A percentile compares a stretch with the other conserved stretches of the same genome.
Conservation (phyloP, 2,797 vertebrate genomes). For the Ptychobarbus kaznakovi region DNA sequence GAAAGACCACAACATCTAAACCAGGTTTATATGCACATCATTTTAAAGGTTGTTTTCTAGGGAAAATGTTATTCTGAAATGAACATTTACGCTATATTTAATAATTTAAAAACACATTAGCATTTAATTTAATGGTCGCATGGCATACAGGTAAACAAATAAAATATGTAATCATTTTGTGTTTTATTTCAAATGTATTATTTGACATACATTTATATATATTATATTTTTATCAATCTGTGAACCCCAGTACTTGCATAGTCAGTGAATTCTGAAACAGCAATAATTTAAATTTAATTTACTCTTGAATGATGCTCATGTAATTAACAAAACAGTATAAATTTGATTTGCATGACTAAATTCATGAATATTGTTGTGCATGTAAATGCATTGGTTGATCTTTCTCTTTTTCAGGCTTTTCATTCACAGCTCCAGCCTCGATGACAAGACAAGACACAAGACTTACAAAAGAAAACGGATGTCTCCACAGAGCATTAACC, state of each 20-base stretch:
- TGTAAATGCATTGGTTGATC: neutral
- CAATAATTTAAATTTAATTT: neutral
- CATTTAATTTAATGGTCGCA: too few relatives aligned
- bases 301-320: neutral
- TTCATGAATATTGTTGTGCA: neutral
- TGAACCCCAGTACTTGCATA: too few relatives aligned
- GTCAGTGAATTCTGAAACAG: neutral
- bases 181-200: too few relatives aligned
- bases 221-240: too few relatives aligned
- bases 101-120: too few relatives aligned
- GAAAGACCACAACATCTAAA: neutral
- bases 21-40: neutral
- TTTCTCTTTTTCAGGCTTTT: neutral
- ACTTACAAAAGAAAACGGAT: neutral
- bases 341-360: neutral
- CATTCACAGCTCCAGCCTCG: conserved; percentile 19
- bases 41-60: neutral
- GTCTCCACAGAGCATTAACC: neutral
- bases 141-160: too few relatives aligned
- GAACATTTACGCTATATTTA: neutral
- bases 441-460: neutral
- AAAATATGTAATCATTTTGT: too few relatives aligned
- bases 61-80: neutral
- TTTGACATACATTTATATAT: too few relatives aligned
- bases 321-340: neutral